These are phyloP conservation scores for Mesorhabditis sp. DNA, from an alignment of 2,888 invertebrate genomes.

Conservation along the genomic window DNA sequence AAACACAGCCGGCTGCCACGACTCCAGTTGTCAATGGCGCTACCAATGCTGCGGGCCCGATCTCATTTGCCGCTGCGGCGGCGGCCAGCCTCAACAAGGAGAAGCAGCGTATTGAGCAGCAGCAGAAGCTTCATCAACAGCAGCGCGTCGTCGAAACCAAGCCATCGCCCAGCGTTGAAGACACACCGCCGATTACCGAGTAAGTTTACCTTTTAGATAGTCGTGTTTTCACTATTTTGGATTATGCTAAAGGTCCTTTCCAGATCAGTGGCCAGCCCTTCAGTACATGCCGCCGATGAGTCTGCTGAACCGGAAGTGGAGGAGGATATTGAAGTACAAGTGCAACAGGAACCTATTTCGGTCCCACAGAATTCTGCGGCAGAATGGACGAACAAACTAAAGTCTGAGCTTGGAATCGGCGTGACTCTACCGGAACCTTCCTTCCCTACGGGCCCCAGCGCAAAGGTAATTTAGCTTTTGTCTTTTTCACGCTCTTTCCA, in stretches of 20 bases:
- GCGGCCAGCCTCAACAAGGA: slow-evolving; percentile 32
- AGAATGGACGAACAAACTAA: slow-evolving; percentile 42
- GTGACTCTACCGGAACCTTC: slow-evolving; percentile 5
- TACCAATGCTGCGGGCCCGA: slow-evolving; percentile 21
- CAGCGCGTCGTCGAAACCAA: neutral
- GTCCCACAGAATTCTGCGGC: neutral
- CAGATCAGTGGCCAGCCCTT: no score
- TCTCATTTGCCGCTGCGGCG: slow-evolving; percentile 38
- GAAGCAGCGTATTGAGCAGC: slow-evolving; percentile 22
- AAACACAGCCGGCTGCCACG: slow-evolving; percentile 6
- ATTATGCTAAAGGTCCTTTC: no score
- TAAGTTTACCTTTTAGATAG: neutral
- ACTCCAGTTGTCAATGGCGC: slow-evolving; percentile 11
- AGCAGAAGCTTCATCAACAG: slow-evolving; percentile 10
- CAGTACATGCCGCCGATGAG: no score
- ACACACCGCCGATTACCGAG: neutral
- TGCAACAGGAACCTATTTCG: neutral
- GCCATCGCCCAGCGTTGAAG: neutral
- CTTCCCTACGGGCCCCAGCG: neutral
- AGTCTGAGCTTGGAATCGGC: slow-evolving; percentile 47
- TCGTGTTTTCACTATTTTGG: no score
- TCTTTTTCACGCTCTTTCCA: neutral
- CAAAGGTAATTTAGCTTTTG: neutral
- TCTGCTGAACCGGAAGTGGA: no score
- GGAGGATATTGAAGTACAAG: no score